Base-by-base conservation (phyloP, 2,113 vertebrate genomes). In the Chloroceryle aenea region DNA sequence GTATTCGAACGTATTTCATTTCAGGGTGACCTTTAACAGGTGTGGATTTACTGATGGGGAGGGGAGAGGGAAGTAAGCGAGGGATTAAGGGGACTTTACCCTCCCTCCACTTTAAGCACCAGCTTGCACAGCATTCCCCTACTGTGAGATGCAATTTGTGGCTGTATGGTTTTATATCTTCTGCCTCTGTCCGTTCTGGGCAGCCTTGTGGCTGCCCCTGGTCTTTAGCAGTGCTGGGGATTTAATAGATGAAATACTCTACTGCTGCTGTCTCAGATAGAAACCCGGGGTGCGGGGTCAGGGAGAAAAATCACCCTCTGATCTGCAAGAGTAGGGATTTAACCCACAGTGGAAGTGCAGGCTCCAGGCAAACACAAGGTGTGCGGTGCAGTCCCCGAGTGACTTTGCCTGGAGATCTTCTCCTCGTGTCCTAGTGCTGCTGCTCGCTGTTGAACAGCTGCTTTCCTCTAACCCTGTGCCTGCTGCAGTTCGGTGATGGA, bases 11-110 rank as follows among this genome's bases (percentile, higher is more conserved):
- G 74, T 89, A 89, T 96, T 97, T 95, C 62, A 76, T 96, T 95
- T 97, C 96, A 97, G 96, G 95, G 93, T 97, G 96, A 97, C 96
- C 96, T 97, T 97, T 97, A 97, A 93, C 96, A 97, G 96, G 96
- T 97, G 95, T 96, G 95, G 94, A 96, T 97, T 97, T 97, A 92
- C 80, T 19, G 94, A 77, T 72, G 56, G 86, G 72, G 92, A 92
- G 83, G 83, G 84, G 83, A 96, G 89, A 92, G 94, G 89, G 80
- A 95, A 92, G 91, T 91, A 92, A 95, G 91, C 30, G 0, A 95
- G 90, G 96, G 96, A 97, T 97, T 97, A 97, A 92, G 88, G 64
- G 86, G 94, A 82, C 93, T 96, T 97, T 85, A 92, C 64, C 9
- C 89, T 95, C 91, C 84, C 73, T 96, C 84, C 69, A 53, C 94